Base-by-base conservation (phyloP, 2,888 invertebrate genomes). In the Agapostemon virescens region DNA sequence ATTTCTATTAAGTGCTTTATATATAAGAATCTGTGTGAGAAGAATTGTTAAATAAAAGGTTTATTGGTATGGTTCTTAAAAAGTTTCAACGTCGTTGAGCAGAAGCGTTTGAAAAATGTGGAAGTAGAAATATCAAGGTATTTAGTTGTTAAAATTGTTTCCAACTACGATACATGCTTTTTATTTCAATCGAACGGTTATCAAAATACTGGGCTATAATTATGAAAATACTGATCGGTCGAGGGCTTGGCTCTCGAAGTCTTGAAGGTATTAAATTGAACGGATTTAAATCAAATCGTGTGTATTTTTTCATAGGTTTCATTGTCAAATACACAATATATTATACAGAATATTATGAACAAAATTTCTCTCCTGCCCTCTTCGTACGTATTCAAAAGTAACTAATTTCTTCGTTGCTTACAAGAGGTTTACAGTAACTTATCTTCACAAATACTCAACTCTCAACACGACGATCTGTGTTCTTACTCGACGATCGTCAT, bases 251-350 rank as follows among this genome's bases (percentile, higher is more conserved):
- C 4, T 23, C 23, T 13, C 5, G 15, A 26, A 15, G 55, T 55
- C 6, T 26, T 23, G 23, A 17, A 26, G 17, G 26, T 15, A 33
- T 7, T n/a, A 63, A 33, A 2, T 33, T 20, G 33, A 63, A 11
- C 20, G 33, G n/a, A 63, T n/a, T 61, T 61, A 90, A 91, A 90
- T 91, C 84, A 86, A 85, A 89, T 90, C 80, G 85, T 87, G 86
- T 89, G 89, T 88, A 87, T 88, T 90, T 83, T 78, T 86, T 84
- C 86, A 61, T 81, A 67, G 79, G 79, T 86, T 83, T 87, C 84
- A 79, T 86, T 89, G 89, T 84, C 87, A 90, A 91, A 89, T 90
- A 90, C 90, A 91, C 88, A 90, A 90, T 89, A 88, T 90, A 89
- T 89, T 88, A 86, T 89, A 90, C 89, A 90, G 85, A 85, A 86